Evolutionary conservation across 2,113 vertebrate genomes (phyloP), one percentile per base, ranked within the genome.

Genomic region (Melanostigma gelatinosum): DNA sequence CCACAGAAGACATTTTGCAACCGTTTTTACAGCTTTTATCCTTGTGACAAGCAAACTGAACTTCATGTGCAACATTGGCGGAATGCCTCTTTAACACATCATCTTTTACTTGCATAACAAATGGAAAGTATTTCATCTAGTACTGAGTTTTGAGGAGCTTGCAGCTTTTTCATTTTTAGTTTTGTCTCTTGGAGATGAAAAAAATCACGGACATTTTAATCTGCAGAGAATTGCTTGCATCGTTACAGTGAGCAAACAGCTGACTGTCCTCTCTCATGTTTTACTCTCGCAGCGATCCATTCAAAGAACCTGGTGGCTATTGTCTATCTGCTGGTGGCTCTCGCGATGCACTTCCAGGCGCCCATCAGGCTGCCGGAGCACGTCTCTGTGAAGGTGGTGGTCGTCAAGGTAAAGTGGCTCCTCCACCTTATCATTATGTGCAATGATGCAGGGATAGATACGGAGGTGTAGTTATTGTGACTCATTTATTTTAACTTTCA

Each of bases 271-370:
- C 32, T 67, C 13, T 62, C 11, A 0, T 78, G 72, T 29, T 65
- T 76, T 20, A 1, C 62, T 42, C 32, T 58, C n/a, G 1, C 89
- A 98, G 98, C 96, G 0, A 97, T 99, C 72, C 98, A 99, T 16
- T 95, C 96, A 42, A 99, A 99, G 95, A 98, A 96, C 85, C 93
- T 99, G 88, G 96, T 98, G 78, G 91, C 97, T 76, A 99, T 97
- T 2, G 93, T 98, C 1, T 96, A 96, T 58, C 96, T 99, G 12
- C 95, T 99, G 63, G 96, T 99, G 58, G 94, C 97, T 0, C 87
- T 99, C 61, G 96, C 97, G 1, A 96, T 96, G 94, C 98, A 99
- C 91, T 99, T 97, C 93, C 92, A 95, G 86, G 97, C 97, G 32
- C 95, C 97, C 13, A 97, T 98, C 88, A 94, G 97, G 16, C 96